Base-by-base conservation (phyloP, 2,113 vertebrate genomes). In the Onychostoma macrolepis region DNA sequence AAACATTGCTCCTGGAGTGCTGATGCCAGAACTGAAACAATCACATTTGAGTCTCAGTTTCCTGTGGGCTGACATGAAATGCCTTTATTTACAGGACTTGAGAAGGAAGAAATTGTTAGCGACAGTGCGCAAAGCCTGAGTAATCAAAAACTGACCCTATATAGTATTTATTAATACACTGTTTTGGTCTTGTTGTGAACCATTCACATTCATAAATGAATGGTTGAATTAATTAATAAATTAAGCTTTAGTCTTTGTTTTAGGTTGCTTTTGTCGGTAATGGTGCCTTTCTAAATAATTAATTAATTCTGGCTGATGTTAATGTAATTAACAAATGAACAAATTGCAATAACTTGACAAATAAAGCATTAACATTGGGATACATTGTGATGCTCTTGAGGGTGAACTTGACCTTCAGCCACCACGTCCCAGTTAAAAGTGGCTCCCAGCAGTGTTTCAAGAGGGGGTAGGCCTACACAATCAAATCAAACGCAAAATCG, bases 41-140 rank as follows among this genome's bases (percentile, higher is more conserved):
- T 87, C 74, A 87, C 76, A 87, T 80, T 77, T 65, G 74, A 79
- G 79, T 77, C 77, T 63, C 28, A 24, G 1, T 65, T 83, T 36
- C 86, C 45, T 56, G 10, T 13, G 65, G 43, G 36, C 43, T 69
- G 65, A 83, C 63, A 36, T 83, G 81, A 30, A 83, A 69, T 74
- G 45, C 5, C 48, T 12, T 56, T 21, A 84, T 84, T 72, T 74
- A 72, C 67, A 72, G 26, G 72, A 77, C 15, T 38, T 8, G 1
- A 38, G 58, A 38, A 69, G 41, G 83, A 87, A 82, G 77, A 81
- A 17, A 58, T 43, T 67, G 38, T 78, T 24, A 24, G 50, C 21
- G 26, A 48, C 65, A 30, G 26, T 83, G 24, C 1, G 48, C n/a
- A 50, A 50, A 83, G 80, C n/a, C n/a, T 41, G 71, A 75, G 6